phyloP scores from a whole-genome alignment of 64 coral and sea anemone genomes.

The Dendrophyllia cribrosa region DNA sequence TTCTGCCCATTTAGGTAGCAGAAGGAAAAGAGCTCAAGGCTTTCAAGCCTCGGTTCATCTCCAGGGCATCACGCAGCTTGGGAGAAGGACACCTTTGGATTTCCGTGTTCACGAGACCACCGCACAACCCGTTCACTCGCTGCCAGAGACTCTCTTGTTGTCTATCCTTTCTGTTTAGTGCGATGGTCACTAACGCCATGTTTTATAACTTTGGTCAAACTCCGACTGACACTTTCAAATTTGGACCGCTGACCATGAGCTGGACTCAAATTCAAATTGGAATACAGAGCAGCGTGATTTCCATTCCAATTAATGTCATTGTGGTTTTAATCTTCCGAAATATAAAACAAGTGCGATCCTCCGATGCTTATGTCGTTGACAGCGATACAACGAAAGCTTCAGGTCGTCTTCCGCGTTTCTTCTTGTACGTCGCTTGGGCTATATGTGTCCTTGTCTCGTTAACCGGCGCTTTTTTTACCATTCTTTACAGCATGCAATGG shows the following conservation, averaged over 20 bases:
- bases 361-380: too few species aligned
- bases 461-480: conserved; percentile 48
- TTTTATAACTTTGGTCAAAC: conserved; percentile 60
- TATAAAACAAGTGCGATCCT: neutral
- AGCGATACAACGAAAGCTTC: too few species aligned
- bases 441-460: conserved; percentile 24
- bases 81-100: conserved; percentile 75
- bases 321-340: conserved; percentile 61
- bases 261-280: conserved; percentile 50
- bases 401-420: conserved; percentile 45
- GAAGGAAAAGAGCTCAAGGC: conserved; percentile 31
- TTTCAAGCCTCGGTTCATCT: conserved; percentile 72
- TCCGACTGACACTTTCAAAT: neutral
- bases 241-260: conserved; percentile 75
- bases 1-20: neutral
- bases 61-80: conserved; percentile 62
- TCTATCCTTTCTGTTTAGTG: conserved; percentile 35
- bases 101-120: conserved; percentile 61
- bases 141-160: conserved; percentile 70
- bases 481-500: conserved; percentile 80
- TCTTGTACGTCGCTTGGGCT: conserved; percentile 72
- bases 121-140: conserved; percentile 61
- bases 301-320: conserved; percentile 44
- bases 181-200: conserved; percentile 70
- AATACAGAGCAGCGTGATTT: conserved; percentile 57